Evolutionary conservation across 35 echinoderm and acorn worm species (phyloP), one percentile per base, ranked within the genome.

Genomic region (Ophioderma brevispina): DNA sequence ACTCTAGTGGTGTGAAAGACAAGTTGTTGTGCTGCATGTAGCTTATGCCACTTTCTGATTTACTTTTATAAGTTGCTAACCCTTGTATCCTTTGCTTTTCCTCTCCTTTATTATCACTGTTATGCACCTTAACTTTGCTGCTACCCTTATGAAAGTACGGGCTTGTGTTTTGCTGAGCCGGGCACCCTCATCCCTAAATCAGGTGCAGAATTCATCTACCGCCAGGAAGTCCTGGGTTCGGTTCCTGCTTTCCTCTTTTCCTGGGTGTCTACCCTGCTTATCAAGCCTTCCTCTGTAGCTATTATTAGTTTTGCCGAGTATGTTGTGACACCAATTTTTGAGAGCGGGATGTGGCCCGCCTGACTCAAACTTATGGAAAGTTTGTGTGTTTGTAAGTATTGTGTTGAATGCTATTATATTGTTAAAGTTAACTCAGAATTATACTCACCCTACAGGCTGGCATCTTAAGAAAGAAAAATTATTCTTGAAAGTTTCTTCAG

Each of bases 111-210:
- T n/a, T n/a, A n/a, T n/a, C n/a, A n/a, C 59, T 70, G 59, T 25
- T 70, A 46, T 46, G 41, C 4, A 46, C 41, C 34, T 91, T 75
- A 31, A 43, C 25, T 17, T 46, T 4, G 17, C 17, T n/a, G n/a
- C n/a, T n/a, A n/a, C 41, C 41, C 5, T 30, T 25, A 25, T 25
- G 28, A 55, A 98, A 92, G 96, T 87, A 90, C 96, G n/a, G n/a
- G n/a, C 13, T 79, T 98, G 2, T 94, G n/a, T 39, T 98, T 92
- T 64, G 96, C 96, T 87, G 96, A 98, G 76, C 59, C 94, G 31
- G 96, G 96, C 19, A 94, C 92, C 0, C 39, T 98, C 13, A 94
- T 98, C 39, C 90, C 89, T n/a, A 98, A 98, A 59, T 98, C 96
- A 11, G 96, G 96, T 0, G 96, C 81, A 30, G 96, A 94, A 43